Conservation (phyloP, 2,888 invertebrate species). For the Drosophila recens region DNA sequence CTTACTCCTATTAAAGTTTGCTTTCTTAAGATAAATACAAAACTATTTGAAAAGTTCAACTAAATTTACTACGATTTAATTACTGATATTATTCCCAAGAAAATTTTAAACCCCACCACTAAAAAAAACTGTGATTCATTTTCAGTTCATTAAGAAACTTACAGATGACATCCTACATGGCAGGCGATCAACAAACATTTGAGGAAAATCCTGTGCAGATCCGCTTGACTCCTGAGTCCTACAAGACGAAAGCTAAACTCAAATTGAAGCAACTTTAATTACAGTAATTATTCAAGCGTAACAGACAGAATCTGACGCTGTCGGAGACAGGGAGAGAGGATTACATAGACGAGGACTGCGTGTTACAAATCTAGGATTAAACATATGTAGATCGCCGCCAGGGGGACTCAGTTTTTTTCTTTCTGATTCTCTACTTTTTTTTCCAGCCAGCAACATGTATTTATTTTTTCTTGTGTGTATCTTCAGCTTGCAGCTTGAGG, state of each 20-base stretch:
- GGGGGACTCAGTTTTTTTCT: constrained; percentile 34
- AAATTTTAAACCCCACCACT: constrained; percentile 22
- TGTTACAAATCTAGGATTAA: constrained; percentile 77
- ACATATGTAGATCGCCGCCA: constrained; percentile 71
- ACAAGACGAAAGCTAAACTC: constrained; percentile 63
- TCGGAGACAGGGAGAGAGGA: constrained; percentile 36
- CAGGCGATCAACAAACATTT: constrained; percentile 37
- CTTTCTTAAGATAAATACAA: background rate
- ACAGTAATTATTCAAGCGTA: constrained; percentile 76
- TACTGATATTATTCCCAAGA: background rate
- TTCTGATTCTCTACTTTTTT: constrained; percentile 19
- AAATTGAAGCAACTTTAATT: constrained; percentile 70
- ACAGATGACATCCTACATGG: constrained; percentile 29
- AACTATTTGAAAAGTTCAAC: background rate
- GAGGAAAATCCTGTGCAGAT: constrained; percentile 25
- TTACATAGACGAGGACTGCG: constrained; percentile 47
- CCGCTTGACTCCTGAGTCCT: constrained; percentile 60
- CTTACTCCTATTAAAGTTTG: background rate
- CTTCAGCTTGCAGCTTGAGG: constrained; percentile 64
- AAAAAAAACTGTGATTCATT: constrained; percentile 21
- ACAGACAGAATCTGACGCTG: constrained; percentile 27
- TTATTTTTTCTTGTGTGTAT: constrained; percentile 20
- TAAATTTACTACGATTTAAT: background rate
- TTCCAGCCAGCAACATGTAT: constrained; percentile 43
- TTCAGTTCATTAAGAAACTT: constrained; percentile 35